phyloP scores from a whole-genome alignment of 2,113 vertebrate species.

The Mus pahari region DNA sequence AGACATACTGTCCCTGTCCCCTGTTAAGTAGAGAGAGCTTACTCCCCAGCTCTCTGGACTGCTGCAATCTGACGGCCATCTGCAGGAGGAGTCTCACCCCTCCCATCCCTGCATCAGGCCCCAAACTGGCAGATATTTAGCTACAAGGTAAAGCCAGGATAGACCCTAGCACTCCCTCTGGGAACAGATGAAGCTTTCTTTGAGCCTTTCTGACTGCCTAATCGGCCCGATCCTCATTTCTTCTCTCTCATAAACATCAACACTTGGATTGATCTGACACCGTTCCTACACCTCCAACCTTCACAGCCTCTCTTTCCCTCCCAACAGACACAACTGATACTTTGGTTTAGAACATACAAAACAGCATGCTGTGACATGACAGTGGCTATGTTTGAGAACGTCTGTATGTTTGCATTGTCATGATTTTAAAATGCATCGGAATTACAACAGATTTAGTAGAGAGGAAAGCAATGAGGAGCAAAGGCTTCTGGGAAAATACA shows the following conservation, averaged over 20 bases:
- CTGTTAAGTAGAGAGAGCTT: neutral
- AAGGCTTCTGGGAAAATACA: neutral
- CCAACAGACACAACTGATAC: neutral
- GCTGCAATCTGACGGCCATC: too few relatives aligned
- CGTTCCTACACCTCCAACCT: neutral
- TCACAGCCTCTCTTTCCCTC: neutral
- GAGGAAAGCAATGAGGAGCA: neutral
- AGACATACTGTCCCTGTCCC: neutral
- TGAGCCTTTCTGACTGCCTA: neutral
- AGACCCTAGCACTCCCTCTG: neutral
- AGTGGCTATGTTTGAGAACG: neutral
- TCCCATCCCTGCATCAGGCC: neutral
- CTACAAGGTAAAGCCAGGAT: neutral
- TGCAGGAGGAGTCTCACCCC: neutral
- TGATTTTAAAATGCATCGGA: neutral
- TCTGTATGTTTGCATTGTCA: neutral
- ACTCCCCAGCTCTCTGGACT: neutral
- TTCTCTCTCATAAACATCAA: neutral
- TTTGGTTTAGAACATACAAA: neutral
- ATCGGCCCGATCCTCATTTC: neutral
- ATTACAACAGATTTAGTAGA: neutral
- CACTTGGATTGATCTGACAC: neutral
- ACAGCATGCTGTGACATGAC: neutral
- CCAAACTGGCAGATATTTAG: neutral
- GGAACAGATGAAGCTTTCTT: neutral